These are phyloP conservation scores for Podiceps cristatus DNA, from an alignment of 2,113 vertebrate genomes.

Conservation along the genomic window DNA sequence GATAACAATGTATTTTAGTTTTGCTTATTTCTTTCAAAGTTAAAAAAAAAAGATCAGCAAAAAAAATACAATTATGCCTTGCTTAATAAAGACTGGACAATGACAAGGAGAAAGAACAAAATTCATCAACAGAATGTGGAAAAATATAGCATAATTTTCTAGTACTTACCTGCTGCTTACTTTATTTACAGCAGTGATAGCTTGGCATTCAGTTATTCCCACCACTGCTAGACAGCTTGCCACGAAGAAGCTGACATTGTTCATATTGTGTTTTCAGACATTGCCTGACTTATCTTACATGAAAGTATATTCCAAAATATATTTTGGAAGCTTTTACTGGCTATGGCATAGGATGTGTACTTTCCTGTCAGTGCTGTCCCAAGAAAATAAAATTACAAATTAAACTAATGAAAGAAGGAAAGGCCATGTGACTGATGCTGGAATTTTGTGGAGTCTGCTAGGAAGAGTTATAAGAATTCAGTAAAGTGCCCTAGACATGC, in stretches of 20 bases:
- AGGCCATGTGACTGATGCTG: not conserved
- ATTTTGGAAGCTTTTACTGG: not conserved
- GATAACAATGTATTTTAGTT: conserved; percentile 23
- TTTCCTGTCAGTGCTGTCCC: not conserved
- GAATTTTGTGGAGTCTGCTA: not conserved
- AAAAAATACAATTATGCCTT: not conserved
- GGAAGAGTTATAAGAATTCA: not conserved
- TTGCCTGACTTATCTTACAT: not conserved
- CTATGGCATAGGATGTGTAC: not conserved
- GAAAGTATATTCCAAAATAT: not conserved
- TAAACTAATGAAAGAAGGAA: not conserved
- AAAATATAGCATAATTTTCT: not conserved
- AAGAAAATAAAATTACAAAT: not conserved
- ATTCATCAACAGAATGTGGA: not conserved
- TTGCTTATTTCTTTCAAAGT: conserved; percentile 24
- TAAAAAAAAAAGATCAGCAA: conserved; percentile 18
- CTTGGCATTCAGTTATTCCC: not conserved
- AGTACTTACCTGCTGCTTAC: not conserved
- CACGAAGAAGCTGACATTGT: not conserved
- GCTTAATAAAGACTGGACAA: not conserved
- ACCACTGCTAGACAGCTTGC: not conserved
- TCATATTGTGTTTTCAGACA: not conserved
- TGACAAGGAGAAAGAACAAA: not conserved
- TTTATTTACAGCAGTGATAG: not conserved
- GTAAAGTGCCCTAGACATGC: not conserved